A percentile compares a stretch with the other conserved stretches of the same genome.
Conservation (phyloP, 2,888 invertebrate species). For the Drosophila anomalipes region DNA sequence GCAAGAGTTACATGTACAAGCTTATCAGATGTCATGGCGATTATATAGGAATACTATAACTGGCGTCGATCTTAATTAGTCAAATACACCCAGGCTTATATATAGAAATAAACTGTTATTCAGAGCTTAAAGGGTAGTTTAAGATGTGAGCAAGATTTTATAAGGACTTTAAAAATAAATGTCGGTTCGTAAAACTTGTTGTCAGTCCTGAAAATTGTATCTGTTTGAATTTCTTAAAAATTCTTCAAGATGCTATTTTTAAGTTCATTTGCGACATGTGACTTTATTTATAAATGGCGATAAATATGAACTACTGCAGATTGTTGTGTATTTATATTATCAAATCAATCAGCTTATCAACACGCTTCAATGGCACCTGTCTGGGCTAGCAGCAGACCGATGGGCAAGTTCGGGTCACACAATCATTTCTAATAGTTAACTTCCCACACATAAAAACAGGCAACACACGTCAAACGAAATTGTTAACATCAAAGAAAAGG, state of each 20-base stretch:
- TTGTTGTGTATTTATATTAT: conserved; percentile 25
- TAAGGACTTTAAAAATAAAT: not conserved
- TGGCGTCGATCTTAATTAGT: conserved; percentile 2
- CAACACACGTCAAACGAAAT: conserved; percentile 25
- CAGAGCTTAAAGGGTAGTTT: not conserved
- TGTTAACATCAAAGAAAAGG: conserved; percentile 34
- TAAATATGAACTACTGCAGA: not conserved
- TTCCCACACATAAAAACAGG: conserved; percentile 9
- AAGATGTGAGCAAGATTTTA: not conserved
- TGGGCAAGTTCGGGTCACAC: conserved; percentile 31
- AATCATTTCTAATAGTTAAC: conserved; percentile 40
- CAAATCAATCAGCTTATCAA: conserved; percentile 49
- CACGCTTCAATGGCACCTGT: conserved; percentile 34
- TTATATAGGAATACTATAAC: not conserved
- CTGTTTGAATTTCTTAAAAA: not conserved
- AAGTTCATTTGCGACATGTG: not conserved
- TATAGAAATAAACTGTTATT: too few relatives aligned
- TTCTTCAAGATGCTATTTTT: not conserved
- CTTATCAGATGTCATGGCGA: not conserved
- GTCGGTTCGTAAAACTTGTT: not conserved
- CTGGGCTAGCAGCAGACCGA: conserved; percentile 19
- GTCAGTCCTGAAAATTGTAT: too few relatives aligned
- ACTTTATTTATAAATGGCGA: not conserved
- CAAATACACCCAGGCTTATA: not conserved
- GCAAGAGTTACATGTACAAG: not conserved